Evolutionary conservation across 1,140 invertebrate species (phyloP), one percentile per base, ranked within the genome.

Genomic region (Aphelenchoides avenae): DNA sequence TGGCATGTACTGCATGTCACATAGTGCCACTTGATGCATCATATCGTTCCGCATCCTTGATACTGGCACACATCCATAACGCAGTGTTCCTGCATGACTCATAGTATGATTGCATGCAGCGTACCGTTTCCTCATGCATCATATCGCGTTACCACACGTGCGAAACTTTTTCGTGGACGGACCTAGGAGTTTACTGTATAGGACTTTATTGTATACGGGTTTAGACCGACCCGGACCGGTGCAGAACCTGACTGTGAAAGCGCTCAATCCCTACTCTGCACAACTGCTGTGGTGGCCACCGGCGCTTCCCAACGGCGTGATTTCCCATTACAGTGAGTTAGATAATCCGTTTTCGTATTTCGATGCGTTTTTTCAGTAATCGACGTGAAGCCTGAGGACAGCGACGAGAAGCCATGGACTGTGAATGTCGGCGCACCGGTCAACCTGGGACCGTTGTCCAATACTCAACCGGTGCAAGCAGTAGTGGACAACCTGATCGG

Each of bases 181-280:
- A n/a, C n/a, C 34, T 36, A 36, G 11, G 18, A 36, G 39, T 34
- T 34, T 29, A 53, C 39, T 37, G 53, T 49, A 31, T 36, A 49
- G 22, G 24, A 3, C 27, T 3, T 26, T 30, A 15, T 66, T 67
- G 15, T 41, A 31, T 13, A 69, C 59, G 13, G 33, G 47, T 15
- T 57, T 67, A 27, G 63, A 69, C 36, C 37, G 39, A 11, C 71
- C 71, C 9, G 67, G 64, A 3, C 15, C 57, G 31, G 57, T 74
- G 18, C 44, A 64, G 31, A 56, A 60, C 43, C 34, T 74, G 24
- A 68, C 53, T 22, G 55, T 57, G 3, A 52, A 54, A 24, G 41
- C 71, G 7, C 24, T 74, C 33, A 76, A 76, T 52, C 60, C 71
- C 2, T 71, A 76, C 48, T 70, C 71, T 5, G 73, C 57, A 6